These are phyloP conservation scores for Cheilosia impressa DNA, from an alignment of 2,888 invertebrate genomes.

Conservation along the genomic window DNA sequence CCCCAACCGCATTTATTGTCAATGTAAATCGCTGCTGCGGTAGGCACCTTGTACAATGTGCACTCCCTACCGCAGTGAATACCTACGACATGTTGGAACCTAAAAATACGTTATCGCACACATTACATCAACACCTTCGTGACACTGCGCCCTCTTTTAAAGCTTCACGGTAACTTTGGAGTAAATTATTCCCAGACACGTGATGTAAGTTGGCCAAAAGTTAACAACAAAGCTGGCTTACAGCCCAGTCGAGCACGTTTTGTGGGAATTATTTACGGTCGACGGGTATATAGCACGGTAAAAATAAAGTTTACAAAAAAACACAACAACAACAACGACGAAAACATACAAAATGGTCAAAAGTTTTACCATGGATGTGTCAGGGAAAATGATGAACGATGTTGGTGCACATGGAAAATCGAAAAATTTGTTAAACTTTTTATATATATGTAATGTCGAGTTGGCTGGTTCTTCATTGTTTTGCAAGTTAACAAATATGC, in stretches of 20 bases:
- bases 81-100: neutral
- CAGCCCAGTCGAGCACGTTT: conserved; percentile 60
- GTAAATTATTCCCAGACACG: conserved; percentile 70
- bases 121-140: conserved; percentile 71
- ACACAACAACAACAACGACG: neutral
- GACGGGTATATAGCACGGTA: conserved; percentile 48
- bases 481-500: conserved; percentile 17
- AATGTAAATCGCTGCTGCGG: neutral
- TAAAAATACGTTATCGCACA: conserved; percentile 23
- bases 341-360: conserved; percentile 51
- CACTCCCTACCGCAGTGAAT: neutral
- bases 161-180: conserved; percentile 56
- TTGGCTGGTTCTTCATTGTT: conserved; percentile 4
- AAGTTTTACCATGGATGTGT: conserved; percentile 60
- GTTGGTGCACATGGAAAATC: conserved; percentile 54
- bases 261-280: conserved; percentile 68
- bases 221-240: conserved; percentile 46
- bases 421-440: conserved; percentile 30
- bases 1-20: conserved; percentile 12
- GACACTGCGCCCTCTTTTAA: conserved; percentile 67
- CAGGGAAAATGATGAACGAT: conserved; percentile 67
- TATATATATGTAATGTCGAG: neutral
- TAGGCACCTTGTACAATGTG: neutral
- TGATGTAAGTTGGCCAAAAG: conserved; percentile 66
- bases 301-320: conserved; percentile 5